Evolutionary conservation across 2,888 invertebrate genomes (phyloP).

Genomic region (Agriotes lineatus): DNA sequence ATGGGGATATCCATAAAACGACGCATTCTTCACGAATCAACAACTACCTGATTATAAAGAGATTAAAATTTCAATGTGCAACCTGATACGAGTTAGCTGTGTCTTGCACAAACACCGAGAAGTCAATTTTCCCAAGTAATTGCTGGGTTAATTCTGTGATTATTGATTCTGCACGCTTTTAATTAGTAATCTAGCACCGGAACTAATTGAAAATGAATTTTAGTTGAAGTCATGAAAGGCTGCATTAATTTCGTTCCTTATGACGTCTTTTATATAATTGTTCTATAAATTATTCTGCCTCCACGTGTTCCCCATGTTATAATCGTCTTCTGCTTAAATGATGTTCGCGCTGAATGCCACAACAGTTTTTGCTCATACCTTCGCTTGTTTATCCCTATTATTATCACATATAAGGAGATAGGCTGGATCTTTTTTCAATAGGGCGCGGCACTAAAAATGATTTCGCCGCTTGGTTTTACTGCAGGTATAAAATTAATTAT

Average conservation of each 20-base stretch:
- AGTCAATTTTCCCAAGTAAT: slow-evolving; percentile 43
- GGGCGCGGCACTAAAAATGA: slow-evolving; percentile 11
- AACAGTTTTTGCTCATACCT: not conserved
- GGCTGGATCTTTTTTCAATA: not conserved
- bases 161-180: slow-evolving; percentile 41
- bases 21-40: slow-evolving; percentile 16
- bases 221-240: slow-evolving; percentile 31
- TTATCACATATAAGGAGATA: slow-evolving; percentile 1
- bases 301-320: not conserved
- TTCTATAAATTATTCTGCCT: not conserved
- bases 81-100: slow-evolving; percentile 32
- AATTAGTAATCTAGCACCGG: slow-evolving; percentile 39
- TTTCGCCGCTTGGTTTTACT: slow-evolving; percentile 27
- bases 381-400: not conserved
- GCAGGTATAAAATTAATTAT: slow-evolving; percentile 37
- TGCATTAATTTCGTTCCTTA: slow-evolving; percentile 29
- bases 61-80: slow-evolving; percentile 37
- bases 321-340: not conserved
- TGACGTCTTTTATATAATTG: slow-evolving; percentile 28
- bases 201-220: slow-evolving; percentile 41
- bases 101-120: slow-evolving; percentile 34
- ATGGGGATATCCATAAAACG: too few species aligned
- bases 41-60: slow-evolving; percentile 30
- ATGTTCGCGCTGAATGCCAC: not conserved
- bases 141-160: slow-evolving; percentile 38